Evolutionary conservation across 2,113 vertebrate genomes (phyloP).

Genomic region (Albula goreensis): DNA sequence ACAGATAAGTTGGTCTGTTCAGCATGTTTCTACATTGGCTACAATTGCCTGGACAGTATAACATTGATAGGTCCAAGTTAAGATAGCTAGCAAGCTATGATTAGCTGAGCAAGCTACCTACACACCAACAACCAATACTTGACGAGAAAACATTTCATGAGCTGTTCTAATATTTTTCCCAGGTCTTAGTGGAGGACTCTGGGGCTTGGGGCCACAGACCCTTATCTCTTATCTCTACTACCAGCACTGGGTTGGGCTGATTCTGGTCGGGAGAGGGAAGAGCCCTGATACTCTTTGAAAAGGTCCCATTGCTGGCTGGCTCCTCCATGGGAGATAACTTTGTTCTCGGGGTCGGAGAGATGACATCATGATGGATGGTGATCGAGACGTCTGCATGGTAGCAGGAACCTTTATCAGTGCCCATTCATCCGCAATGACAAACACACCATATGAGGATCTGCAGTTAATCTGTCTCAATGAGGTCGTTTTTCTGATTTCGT

Average conservation of each 20-base stretch:
- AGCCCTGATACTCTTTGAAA: conserved; percentile 41
- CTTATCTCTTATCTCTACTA: conserved; percentile 57
- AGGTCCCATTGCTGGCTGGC: conserved; percentile 33
- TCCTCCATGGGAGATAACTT: conserved; percentile 63
- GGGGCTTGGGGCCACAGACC: conserved; percentile 26
- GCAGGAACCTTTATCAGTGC: conserved; percentile 61
- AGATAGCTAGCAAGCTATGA: too few relatives aligned
- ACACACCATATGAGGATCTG: neutral
- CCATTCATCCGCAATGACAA: conserved; percentile 38
- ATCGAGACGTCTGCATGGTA: conserved; percentile 49
- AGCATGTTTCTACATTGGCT: too few relatives aligned
- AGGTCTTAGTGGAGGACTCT: conserved; percentile 12
- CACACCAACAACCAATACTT: too few relatives aligned
- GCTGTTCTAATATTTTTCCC: neutral
- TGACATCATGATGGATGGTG: conserved; percentile 65
- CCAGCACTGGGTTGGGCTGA: conserved; percentile 38
- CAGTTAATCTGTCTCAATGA: neutral
- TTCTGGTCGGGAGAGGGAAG: conserved; percentile 51
- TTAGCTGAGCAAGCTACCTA: too few relatives aligned
- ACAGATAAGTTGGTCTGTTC: too few relatives aligned
- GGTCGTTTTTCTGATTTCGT: too few relatives aligned
- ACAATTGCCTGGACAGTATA: too few relatives aligned
- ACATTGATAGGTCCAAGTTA: too few relatives aligned
- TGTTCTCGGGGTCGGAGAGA: conserved; percentile 57
- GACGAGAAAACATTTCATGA: neutral